phyloP scores from a whole-genome alignment of 2,888 invertebrate genomes.

The Sphaerophoria taeniata region DNA sequence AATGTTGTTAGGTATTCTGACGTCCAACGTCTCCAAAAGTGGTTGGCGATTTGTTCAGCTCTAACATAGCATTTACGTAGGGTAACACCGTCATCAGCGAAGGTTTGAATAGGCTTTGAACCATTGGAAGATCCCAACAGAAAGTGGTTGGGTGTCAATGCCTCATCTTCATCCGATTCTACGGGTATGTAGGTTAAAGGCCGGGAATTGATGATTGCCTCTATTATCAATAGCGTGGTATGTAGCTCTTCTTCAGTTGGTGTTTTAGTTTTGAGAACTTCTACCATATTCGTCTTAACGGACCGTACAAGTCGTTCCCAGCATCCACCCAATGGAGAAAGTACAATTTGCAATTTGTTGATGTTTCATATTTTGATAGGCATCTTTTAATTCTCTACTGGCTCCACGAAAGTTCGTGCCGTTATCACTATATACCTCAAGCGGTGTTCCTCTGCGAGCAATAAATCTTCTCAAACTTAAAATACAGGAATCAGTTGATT shows the following conservation, averaged over 20 bases:
- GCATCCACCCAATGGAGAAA: neutral
- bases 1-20: too few species aligned
- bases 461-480: constrained; percentile 12
- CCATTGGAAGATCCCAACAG: constrained; percentile 4
- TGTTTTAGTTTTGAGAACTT: neutral
- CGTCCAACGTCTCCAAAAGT: neutral
- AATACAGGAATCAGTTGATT: constrained; percentile 6
- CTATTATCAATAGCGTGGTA: neutral
- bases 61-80: neutral
- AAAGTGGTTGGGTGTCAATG: neutral
- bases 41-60: neutral
- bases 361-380: neutral
- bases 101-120: neutral
- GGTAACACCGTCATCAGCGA: neutral
- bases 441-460: neutral
- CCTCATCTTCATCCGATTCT: neutral
- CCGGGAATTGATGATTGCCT: neutral
- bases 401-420: constrained; percentile 9
- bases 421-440: neutral
- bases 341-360: neutral
- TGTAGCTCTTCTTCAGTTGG: neutral
- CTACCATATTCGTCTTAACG: neutral
- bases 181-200: neutral
- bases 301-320: neutral
- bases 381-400: neutral